phyloP scores from a whole-genome alignment of 64 coral and sea anemone species.

The Actinia equina region DNA sequence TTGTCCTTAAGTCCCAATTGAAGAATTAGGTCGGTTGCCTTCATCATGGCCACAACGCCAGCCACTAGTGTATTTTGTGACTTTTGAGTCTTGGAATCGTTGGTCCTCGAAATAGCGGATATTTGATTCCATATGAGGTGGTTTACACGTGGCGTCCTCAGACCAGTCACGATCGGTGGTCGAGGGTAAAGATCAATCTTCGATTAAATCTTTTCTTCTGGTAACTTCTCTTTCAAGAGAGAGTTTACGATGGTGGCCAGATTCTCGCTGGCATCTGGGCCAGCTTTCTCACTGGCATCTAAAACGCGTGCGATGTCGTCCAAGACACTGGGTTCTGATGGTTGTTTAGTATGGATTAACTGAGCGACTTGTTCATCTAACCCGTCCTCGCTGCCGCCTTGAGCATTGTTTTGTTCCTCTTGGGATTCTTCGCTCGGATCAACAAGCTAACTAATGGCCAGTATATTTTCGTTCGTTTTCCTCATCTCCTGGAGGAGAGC shows the following conservation, averaged over 20 bases:
- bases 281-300: slow-evolving; percentile 35
- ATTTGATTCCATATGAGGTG: too few relatives aligned
- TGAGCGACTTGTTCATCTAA: slow-evolving; percentile 8
- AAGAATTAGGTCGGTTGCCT: slow-evolving; percentile 28
- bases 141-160: slow-evolving; percentile 12
- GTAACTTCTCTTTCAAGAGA: slow-evolving; percentile 24
- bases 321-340: slow-evolving; percentile 10
- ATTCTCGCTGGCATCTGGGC: slow-evolving; percentile 19
- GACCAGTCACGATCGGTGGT: slow-evolving; percentile 26
- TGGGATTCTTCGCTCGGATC: background rate
- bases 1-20: slow-evolving; percentile 35
- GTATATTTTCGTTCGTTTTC: slow-evolving; percentile 34
- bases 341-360: background rate
- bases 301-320: slow-evolving; percentile 25
- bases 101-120: too few relatives aligned
- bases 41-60: slow-evolving; percentile 25
- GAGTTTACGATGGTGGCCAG: slow-evolving; percentile 22
- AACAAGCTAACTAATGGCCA: background rate
- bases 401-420: background rate
- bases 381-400: background rate
- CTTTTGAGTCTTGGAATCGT: too few relatives aligned
- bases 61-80: background rate
- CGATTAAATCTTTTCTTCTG: slow-evolving; percentile 25
- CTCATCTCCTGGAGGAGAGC: slow-evolving; percentile 25
- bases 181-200: slow-evolving; percentile 17